These are phyloP conservation scores for Cryptosula pallasiana DNA, from an alignment of 2,888 invertebrate genomes.

Conservation along the genomic window DNA sequence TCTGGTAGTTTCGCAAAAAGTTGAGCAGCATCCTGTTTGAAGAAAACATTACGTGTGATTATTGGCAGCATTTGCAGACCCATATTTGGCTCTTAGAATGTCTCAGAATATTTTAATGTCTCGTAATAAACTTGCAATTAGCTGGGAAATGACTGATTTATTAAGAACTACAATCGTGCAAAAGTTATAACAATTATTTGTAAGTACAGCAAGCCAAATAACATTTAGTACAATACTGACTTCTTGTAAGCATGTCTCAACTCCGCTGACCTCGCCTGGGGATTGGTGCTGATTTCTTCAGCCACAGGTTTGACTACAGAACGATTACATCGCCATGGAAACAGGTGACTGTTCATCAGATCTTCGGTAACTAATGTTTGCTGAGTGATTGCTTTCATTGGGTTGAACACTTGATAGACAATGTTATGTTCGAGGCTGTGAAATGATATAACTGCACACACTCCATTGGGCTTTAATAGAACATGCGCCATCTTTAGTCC, in stretches of 20 bases:
- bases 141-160: too few species aligned
- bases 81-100: too few species aligned
- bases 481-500: conserved; percentile 70
- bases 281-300: conserved; percentile 72
- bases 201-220: too few species aligned
- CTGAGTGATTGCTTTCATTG: conserved; percentile 63
- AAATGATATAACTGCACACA: conserved; percentile 77
- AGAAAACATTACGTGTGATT: too few species aligned
- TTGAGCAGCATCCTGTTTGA: too few species aligned
- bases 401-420: conserved; percentile 81
- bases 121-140: too few species aligned
- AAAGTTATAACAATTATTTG: too few species aligned
- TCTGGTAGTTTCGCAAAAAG: too few species aligned
- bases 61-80: too few species aligned
- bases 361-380: background rate
- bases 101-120: too few species aligned
- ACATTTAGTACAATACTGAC: background rate
- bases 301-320: conserved; percentile 71
- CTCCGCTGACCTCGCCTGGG: conserved; percentile 82
- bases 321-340: conserved; percentile 56
- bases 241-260: conserved; percentile 61
- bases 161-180: too few species aligned
- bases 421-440: conserved; percentile 91
- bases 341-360: background rate
- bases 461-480: conserved; percentile 72